Evolutionary conservation across 2,113 vertebrate genomes (phyloP), one percentile per base, ranked within the genome.

Genomic region (Eleginops maclovinus): DNA sequence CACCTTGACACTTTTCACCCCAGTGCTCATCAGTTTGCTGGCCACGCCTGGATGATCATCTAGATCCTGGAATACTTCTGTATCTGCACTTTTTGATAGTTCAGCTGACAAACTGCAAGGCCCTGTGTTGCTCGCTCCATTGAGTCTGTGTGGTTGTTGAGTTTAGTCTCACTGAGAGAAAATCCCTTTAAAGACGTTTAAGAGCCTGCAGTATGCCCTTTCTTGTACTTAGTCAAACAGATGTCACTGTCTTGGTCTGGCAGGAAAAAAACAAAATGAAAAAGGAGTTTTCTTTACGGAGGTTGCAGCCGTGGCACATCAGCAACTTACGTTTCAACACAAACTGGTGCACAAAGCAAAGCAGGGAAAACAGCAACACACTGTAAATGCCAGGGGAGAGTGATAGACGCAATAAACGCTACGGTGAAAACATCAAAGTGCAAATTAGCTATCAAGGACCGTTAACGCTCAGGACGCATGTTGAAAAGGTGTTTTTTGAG

Each of bases 11-110:
- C 72, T 49, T 51, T 44, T 2, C 41, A 51, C 71, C 68, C 21
- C 59, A 26, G 41, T 53, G 26, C 63, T 86, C 85, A 79, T 87
- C 82, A 53, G 67, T 77, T 59, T 84, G 0, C 49, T 9, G 36
- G 63, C 63, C 21, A 78, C 14, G 68, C 80, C 75, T 83, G 81
- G 55, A 31, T 79, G 72, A 47, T 84, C 71, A 74, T 79, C 41
- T 67, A 69, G 58, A 53, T 65, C 28, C n/a, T 54, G 9, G n/a
- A 73, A 44, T 40, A 71, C 60, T 55, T 59, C 58, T 79, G 24
- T 49, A 43, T 44, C 58, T 79, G 40, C 51, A 67, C 58, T 80
- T 79, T 77, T 79, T 78, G 49, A 40, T 4, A 49, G 41, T 76
- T 66, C 3, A 56, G 41, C 66, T 78, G 77, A 73, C 83, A 79